Evolutionary conservation across 2,888 invertebrate genomes (phyloP), one percentile per base, ranked within the genome.

Genomic region (Alviniconcha strummeri): DNA sequence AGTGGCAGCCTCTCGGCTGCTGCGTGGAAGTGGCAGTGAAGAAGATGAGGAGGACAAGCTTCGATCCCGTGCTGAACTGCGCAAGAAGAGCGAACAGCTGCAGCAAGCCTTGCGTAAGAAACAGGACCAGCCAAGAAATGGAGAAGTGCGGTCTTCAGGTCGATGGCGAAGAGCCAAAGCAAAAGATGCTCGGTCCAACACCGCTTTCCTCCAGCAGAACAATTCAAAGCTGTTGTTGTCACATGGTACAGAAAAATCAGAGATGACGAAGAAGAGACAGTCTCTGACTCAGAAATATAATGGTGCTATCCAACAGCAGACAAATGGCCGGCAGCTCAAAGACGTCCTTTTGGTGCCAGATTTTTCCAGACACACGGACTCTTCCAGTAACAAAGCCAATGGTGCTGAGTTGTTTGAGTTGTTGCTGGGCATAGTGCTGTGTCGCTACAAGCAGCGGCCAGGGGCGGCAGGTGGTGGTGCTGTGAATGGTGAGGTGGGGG

Each of bases 361-460:
- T 64, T 80, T 85, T 36, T 84, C 82, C 75, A 85, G 82, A 71
- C 83, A 19, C 54, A 56, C 76, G 4, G 52, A 52, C 15, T 74
- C 87, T 56, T 76, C 82, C 67, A 84, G 85, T 56, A 85, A 84
- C 67, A 87, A 87, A 75, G 85, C 83, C 9, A 87, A 88, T 15
- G 90, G 90, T 15, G 88, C 90, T 69, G 87, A 86, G 64, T 84
- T 91, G 75, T 91, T 90, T 87, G 90, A 90, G 82, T 88, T 88
- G 86, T 85, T 91, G 55, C 90, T 90, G 86, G 91, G 91, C 60
- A 89, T 91, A 71, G 88, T 88, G 71, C 80, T 91, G 80, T 90
- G 89, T 81, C 89, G 89, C 64, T 91, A 90, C 84, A 91, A 90
- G 74, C 87, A 89, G 64, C 89, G 87, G 82, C 74, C 83, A 9